phyloP scores from a whole-genome alignment of 2,113 vertebrate species.

The Dasyornis broadbenti region DNA sequence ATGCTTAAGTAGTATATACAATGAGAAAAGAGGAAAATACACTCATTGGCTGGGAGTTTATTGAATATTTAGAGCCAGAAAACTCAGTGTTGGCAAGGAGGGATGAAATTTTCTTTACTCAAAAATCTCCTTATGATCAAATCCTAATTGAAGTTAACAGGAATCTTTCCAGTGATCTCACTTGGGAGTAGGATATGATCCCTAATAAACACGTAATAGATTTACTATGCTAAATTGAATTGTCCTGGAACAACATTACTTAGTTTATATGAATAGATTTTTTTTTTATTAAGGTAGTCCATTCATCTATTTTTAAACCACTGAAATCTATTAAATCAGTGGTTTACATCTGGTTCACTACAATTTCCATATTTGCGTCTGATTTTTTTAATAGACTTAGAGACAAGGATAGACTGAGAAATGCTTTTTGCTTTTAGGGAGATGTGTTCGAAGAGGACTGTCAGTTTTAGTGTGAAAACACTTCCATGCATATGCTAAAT shows the following conservation, averaged over 20 bases:
- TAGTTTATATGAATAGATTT: not conserved
- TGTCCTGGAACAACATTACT: not conserved
- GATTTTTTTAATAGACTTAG: not conserved
- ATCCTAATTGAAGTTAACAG: not conserved
- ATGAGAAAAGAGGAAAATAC: not conserved
- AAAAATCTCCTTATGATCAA: not conserved
- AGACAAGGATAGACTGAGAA: not conserved
- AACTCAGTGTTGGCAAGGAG: not conserved
- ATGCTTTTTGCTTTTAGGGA: not conserved
- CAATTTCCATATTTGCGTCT: not conserved
- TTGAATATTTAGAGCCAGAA: not conserved
- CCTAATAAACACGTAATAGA: not conserved
- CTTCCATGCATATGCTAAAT: slow-evolving; percentile 21
- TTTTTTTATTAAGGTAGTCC: not conserved
- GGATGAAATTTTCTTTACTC: not conserved
- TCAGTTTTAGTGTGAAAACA: not conserved
- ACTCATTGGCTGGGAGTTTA: not conserved
- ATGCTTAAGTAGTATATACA: not conserved
- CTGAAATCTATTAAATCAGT: not conserved
- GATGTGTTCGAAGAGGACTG: not conserved
- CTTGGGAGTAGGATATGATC: not conserved
- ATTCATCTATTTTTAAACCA: not conserved
- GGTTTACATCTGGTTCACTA: not conserved
- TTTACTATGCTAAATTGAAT: not conserved
- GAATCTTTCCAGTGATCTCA: not conserved